Percentiles rank a stretch among this genome's conserved stretches.
These are phyloP conservation scores for Pseudomyrmex dendroicus DNA, from an alignment of 1,140 invertebrate species.

Conservation along the genomic window DNA sequence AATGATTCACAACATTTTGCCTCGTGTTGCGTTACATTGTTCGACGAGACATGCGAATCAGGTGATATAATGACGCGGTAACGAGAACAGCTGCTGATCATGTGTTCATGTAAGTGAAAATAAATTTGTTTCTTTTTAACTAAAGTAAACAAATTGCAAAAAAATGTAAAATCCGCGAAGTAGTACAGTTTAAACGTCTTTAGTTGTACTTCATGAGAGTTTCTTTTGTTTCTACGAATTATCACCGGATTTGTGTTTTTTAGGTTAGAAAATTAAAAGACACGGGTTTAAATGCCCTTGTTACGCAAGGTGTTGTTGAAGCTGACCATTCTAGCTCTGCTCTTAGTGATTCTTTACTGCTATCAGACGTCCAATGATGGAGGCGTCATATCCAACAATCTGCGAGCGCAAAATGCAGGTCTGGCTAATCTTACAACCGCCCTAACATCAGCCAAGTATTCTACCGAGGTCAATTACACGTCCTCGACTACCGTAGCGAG, in stretches of 20 bases:
- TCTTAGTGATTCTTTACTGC: slow-evolving; percentile 78
- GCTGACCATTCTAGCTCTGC: slow-evolving; percentile 71
- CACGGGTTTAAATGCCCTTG: slow-evolving; percentile 79
- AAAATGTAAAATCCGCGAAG: no score
- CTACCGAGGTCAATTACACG: slow-evolving; percentile 2
- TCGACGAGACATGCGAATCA: no score
- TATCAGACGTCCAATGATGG: slow-evolving; percentile 76
- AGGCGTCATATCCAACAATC: slow-evolving; percentile 59
- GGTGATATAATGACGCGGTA: no score
- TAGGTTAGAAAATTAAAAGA: slow-evolving; percentile 35
- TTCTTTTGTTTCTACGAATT: no score
- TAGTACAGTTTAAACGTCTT: no score
- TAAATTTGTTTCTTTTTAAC: no score
- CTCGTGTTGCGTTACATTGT: no score
- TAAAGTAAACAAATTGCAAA: no score
- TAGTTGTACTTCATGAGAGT: no score
- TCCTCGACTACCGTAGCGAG: neutral
- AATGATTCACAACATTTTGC: no score
- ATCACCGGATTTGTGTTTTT: neutral
- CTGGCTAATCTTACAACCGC: slow-evolving; percentile 66
- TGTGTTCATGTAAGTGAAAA: no score
- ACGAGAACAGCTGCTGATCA: no score
- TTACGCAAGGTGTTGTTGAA: slow-evolving; percentile 80
- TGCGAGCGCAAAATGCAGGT: slow-evolving; percentile 45
- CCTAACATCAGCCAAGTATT: slow-evolving; percentile 37